A percentile compares a stretch with the other conserved stretches of the same genome.
phyloP scores from a whole-genome alignment of 2,113 vertebrate species.

The Thermophis baileyi region DNA sequence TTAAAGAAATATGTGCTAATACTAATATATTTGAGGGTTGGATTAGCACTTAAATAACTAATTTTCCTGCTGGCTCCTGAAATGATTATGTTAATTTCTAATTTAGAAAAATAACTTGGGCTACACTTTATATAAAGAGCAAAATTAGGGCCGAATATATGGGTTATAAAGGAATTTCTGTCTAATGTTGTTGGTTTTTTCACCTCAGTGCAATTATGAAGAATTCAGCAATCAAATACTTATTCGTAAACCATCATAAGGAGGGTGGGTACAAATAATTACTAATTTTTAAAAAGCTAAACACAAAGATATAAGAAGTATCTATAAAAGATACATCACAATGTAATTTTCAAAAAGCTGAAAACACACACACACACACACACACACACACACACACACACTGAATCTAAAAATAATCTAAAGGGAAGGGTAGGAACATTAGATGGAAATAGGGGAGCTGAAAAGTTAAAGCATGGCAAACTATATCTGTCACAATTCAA shows the following conservation, averaged over 20 bases:
- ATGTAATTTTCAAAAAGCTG: too few species aligned
- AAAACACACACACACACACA: too few species aligned
- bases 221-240: not conserved
- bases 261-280: too few species aligned
- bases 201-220: not conserved
- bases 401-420: too few species aligned
- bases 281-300: too few species aligned
- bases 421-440: too few species aligned
- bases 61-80: not conserved
- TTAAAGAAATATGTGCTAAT: not conserved
- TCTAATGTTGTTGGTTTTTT: not conserved
- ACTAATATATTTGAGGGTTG: not conserved
- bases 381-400: too few species aligned
- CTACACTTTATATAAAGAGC: not conserved
- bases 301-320: too few species aligned
- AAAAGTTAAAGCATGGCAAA: too few species aligned
- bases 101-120: not conserved
- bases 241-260: not conserved
- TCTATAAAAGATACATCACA: too few species aligned
- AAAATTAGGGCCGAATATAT: not conserved
- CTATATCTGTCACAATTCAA: too few species aligned
- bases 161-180: not conserved
- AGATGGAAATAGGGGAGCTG: too few species aligned
- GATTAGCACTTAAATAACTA: not conserved
- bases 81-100: not conserved